Conservation (phyloP, 2,888 invertebrate genomes). For the Fragum sueziense region DNA sequence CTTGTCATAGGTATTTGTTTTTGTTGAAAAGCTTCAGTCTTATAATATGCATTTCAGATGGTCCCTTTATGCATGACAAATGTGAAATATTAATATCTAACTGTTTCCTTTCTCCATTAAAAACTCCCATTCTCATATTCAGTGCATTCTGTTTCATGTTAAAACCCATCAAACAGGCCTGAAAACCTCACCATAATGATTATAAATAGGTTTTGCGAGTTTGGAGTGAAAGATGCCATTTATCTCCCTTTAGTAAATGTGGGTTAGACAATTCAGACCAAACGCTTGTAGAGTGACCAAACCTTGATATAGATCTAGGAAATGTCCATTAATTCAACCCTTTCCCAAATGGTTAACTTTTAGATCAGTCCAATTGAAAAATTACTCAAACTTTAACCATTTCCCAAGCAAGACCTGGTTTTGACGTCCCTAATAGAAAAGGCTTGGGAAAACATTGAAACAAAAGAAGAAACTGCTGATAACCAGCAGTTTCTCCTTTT, state of each 20-base stretch:
- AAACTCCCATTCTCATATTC: background rate
- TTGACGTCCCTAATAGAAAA: too few species aligned
- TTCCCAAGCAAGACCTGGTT: too few species aligned
- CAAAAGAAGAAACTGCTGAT: too few species aligned
- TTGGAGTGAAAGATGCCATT: slow-evolving; percentile 56
- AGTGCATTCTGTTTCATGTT: slow-evolving; percentile 20
- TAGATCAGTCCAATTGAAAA: background rate
- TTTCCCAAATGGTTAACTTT: background rate
- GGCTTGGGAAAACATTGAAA: too few species aligned
- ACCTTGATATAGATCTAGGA: slow-evolving; percentile 1
- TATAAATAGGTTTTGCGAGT: slow-evolving; percentile 43
- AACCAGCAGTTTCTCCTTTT: too few species aligned
- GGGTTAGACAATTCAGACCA: slow-evolving; percentile 13
- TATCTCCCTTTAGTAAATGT: slow-evolving; percentile 50
- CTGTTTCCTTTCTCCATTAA: too few species aligned
- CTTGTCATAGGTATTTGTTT: too few species aligned
- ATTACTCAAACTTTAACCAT: too few species aligned
- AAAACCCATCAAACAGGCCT: slow-evolving; percentile 14
- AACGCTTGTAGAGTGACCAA: slow-evolving; percentile 6
- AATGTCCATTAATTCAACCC: background rate
- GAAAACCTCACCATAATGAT: slow-evolving; percentile 5
- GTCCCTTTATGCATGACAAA: too few species aligned
- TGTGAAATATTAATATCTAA: too few species aligned
- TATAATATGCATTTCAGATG: too few species aligned
- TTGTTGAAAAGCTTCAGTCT: too few species aligned